A percentile compares a stretch with the other conserved stretches of the same genome.
phyloP scores from a whole-genome alignment of 2,797 vertebrate genomes.

The Chloroceryle amazona region DNA sequence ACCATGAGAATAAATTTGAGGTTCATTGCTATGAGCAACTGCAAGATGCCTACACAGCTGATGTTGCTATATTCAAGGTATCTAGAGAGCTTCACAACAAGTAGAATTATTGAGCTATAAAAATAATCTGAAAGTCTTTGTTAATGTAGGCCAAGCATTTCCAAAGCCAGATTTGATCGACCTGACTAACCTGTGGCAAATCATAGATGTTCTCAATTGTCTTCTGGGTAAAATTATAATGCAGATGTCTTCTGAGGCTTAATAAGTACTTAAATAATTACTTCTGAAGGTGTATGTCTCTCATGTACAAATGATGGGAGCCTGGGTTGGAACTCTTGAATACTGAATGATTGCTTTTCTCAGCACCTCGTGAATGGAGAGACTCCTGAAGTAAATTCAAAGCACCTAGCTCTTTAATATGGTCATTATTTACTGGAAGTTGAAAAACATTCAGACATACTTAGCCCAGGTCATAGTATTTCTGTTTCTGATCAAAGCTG shows the following conservation, averaged over 20 bases:
- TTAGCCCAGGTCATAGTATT: neutral
- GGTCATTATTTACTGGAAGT: neutral
- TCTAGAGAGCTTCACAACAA: neutral
- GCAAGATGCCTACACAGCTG: neutral
- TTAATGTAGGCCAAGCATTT: neutral
- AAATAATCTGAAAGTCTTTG: neutral
- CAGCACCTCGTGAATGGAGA: neutral
- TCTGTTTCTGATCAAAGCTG: neutral
- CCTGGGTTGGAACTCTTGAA: neutral
- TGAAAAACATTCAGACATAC: neutral
- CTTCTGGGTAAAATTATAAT: neutral
- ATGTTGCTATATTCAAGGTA: neutral
- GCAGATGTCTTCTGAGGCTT: neutral
- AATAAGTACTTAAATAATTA: neutral
- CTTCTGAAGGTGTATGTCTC: neutral
- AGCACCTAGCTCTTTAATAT: neutral
- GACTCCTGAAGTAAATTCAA: neutral
- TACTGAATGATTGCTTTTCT: neutral
- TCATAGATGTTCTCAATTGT: neutral
- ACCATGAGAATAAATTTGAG: neutral
- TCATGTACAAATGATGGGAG: neutral
- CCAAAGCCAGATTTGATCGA: neutral
- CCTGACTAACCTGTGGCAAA: neutral
- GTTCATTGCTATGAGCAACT: neutral
- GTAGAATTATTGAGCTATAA: neutral